These are phyloP conservation scores for Etheostoma nigrum DNA, from an alignment of 2,797 vertebrate genomes.

Conservation along the genomic window DNA sequence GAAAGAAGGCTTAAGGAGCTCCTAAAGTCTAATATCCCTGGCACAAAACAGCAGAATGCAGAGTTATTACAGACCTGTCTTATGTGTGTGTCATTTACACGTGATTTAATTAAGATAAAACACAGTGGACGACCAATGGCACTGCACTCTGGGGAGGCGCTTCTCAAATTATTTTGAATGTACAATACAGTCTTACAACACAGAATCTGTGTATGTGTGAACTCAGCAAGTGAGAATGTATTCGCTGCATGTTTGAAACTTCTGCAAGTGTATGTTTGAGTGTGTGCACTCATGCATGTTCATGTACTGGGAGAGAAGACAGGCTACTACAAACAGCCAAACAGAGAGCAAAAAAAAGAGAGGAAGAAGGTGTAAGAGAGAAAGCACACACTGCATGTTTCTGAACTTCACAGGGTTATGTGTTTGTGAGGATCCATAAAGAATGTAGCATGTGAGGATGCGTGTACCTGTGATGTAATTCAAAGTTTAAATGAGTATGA, in stretches of 20 bases:
- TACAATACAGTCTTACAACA: slow-evolving; percentile 13
- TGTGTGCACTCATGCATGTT: slow-evolving; percentile 32
- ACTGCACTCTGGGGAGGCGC: not conserved
- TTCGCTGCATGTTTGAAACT: slow-evolving; percentile 36
- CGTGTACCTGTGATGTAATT: slow-evolving; percentile 33
- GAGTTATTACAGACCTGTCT: not conserved
- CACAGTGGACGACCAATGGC: not conserved
- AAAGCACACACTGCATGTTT: slow-evolving; percentile 7
- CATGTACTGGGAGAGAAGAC: slow-evolving; percentile 11
- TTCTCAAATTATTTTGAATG: slow-evolving; percentile 18
- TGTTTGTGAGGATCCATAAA: slow-evolving; percentile 25
- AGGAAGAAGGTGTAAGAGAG: slow-evolving; percentile 20
- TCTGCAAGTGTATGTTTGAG: slow-evolving; percentile 2
- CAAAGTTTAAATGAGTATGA: slow-evolving; percentile 44
- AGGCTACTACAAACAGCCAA: slow-evolving; percentile 12
- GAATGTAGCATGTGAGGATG: slow-evolving; percentile 6
- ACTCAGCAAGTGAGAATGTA: slow-evolving; percentile 17
- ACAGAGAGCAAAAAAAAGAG: slow-evolving; percentile 12
- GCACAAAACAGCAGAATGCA: not conserved
- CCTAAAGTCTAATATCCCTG: not conserved
- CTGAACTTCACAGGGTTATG: slow-evolving; percentile 36
- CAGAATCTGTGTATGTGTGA: slow-evolving; percentile 22
- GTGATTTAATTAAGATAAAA: slow-evolving; percentile 18
- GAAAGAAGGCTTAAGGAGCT: slow-evolving; percentile 1
- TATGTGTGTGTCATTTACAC: not conserved